Percentiles rank a stretch among this genome's conserved stretches.
These are phyloP conservation scores for Acrobasis suavella DNA, from an alignment of 2,888 invertebrate genomes.

Conservation along the genomic window DNA sequence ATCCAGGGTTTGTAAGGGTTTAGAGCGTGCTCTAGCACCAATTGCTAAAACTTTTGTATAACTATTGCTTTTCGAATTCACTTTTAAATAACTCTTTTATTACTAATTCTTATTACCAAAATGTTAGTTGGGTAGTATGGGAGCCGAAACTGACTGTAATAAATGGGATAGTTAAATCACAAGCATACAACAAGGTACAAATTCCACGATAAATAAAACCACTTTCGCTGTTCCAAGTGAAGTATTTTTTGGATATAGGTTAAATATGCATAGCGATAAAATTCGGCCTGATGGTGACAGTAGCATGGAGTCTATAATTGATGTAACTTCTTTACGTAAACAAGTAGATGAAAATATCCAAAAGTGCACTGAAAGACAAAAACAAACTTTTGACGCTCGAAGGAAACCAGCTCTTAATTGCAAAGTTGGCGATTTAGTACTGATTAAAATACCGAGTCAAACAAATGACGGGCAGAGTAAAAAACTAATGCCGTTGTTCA, in stretches of 20 bases:
- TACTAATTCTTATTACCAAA: too few relatives aligned
- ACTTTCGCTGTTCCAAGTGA: conserved; percentile 32
- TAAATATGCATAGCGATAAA: conserved; percentile 27
- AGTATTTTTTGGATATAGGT: conserved; percentile 34
- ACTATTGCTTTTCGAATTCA: too few relatives aligned
- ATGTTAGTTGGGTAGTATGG: too few relatives aligned
- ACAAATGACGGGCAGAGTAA: conserved; percentile 37
- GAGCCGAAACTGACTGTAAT: conserved; percentile 33
- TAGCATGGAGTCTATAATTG: conserved; percentile 7
- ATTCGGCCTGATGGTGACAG: conserved; percentile 23
- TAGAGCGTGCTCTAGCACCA: too few relatives aligned
- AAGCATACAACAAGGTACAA: conserved; percentile 38
- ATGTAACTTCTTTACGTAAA: conserved; percentile 29
- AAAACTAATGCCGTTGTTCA: conserved; percentile 34
- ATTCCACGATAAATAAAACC: conserved; percentile 34
- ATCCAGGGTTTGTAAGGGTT: too few relatives aligned
- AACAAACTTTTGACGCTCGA: conserved; percentile 30
- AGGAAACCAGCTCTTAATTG: conserved; percentile 30
- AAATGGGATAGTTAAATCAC: conserved; percentile 34
- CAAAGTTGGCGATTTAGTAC: conserved; percentile 33
- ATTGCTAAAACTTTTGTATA: too few relatives aligned
- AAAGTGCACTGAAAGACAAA: conserved; percentile 29
- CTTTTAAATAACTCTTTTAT: too few relatives aligned
- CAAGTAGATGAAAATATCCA: conserved; percentile 33
- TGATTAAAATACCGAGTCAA: conserved; percentile 34